phyloP scores from a whole-genome alignment of 2,888 invertebrate species.

The Serripes groenlandicus region DNA sequence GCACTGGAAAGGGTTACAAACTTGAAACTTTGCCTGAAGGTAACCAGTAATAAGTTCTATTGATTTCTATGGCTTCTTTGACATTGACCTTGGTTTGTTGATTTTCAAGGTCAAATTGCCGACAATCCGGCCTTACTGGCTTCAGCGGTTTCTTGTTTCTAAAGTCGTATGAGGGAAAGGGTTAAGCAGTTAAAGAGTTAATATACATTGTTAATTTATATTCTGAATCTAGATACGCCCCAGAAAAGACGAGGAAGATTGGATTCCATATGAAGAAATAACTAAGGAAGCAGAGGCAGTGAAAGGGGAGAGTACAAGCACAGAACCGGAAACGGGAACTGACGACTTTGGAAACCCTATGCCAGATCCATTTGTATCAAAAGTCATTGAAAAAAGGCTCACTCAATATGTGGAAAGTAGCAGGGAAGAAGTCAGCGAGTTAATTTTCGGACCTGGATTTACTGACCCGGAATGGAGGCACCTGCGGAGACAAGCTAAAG shows the following conservation, averaged over 20 bases:
- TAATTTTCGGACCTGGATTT: constrained; percentile 75
- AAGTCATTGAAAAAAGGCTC: constrained; percentile 55
- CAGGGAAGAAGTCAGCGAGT: constrained; percentile 64
- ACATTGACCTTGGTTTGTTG: too few relatives aligned
- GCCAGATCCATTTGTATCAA: constrained; percentile 39
- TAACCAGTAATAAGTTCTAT: too few relatives aligned
- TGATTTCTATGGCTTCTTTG: too few relatives aligned
- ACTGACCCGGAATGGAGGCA: constrained; percentile 62
- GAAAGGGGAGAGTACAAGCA: constrained; percentile 28
- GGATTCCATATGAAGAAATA: constrained; percentile 70
- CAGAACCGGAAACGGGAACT: constrained; percentile 27
- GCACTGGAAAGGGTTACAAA: too few relatives aligned
- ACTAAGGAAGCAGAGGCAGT: background rate
- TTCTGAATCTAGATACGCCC: too few relatives aligned
- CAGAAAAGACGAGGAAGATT: constrained; percentile 72
- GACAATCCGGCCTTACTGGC: too few relatives aligned
- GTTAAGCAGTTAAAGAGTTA: too few relatives aligned
- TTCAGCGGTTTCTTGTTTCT: too few relatives aligned
- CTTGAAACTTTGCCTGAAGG: too few relatives aligned
- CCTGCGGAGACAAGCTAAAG: constrained; percentile 49
- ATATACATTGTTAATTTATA: too few relatives aligned
- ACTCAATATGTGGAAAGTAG: constrained; percentile 60
- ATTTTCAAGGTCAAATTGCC: too few relatives aligned
- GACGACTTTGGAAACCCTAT: constrained; percentile 42
- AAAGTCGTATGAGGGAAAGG: too few relatives aligned